Evolutionary conservation across 2,888 invertebrate genomes (phyloP).

Genomic region (Oscheius sp.): DNA sequence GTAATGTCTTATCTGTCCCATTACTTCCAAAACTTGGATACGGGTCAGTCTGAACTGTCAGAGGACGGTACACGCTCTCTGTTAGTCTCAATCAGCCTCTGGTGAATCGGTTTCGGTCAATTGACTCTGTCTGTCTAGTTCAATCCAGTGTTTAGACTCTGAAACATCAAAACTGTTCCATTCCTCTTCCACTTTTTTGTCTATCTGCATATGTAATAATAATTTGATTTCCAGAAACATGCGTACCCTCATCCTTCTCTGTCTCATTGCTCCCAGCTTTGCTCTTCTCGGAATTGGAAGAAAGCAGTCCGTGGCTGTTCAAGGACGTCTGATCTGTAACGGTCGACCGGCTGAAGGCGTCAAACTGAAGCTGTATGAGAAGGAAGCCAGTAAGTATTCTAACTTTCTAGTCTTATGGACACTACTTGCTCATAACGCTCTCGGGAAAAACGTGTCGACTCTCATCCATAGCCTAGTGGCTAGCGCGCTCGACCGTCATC

Average conservation of each 20-base stretch:
- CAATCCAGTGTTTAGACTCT: too few relatives aligned
- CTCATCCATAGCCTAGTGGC: slow-evolving; percentile 51
- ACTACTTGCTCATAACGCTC: not conserved
- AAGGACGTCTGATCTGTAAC: slow-evolving; percentile 56
- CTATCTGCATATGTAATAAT: too few relatives aligned
- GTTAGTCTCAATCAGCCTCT: too few relatives aligned
- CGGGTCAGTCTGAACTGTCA: too few relatives aligned
- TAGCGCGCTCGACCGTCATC: slow-evolving; percentile 19
- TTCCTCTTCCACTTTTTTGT: too few relatives aligned
- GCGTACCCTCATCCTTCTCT: slow-evolving; percentile 17
- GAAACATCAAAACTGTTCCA: too few relatives aligned
- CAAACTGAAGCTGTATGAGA: slow-evolving; percentile 59
- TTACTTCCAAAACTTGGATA: too few relatives aligned
- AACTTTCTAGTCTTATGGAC: not conserved
- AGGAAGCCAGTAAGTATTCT: slow-evolving; percentile 49
- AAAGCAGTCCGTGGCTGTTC: slow-evolving; percentile 56
- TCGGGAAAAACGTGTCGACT: not conserved
- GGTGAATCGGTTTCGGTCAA: too few relatives aligned
- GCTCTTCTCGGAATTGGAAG: slow-evolving; percentile 55
- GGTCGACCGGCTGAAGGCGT: slow-evolving; percentile 50
- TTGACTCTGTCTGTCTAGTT: too few relatives aligned
- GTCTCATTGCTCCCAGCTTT: slow-evolving; percentile 25
- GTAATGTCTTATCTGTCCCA: too few relatives aligned
- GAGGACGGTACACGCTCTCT: too few relatives aligned
- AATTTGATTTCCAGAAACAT: not conserved